Conservation (phyloP, 2,888 invertebrate species). For the Leptopilina drosophilae region DNA sequence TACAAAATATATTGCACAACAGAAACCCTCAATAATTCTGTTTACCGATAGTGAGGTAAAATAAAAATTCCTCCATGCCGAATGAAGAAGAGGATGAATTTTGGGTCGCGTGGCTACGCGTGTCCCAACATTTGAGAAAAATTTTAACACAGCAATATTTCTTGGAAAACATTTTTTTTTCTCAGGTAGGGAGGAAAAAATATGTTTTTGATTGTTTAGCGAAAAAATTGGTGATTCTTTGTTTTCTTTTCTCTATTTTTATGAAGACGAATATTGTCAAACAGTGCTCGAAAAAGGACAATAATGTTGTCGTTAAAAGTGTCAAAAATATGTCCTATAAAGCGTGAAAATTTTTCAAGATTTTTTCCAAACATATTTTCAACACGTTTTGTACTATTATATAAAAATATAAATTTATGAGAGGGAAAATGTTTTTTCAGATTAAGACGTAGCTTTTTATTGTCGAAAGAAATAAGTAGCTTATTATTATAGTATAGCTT, state of each 20-base stretch:
- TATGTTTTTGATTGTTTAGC: neutral
- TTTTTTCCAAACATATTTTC: too few relatives aligned
- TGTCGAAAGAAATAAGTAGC: too few relatives aligned
- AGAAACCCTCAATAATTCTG: slow-evolving; percentile 21
- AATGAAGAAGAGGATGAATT: neutral
- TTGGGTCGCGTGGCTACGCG: slow-evolving; percentile 40
- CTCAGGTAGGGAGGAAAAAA: slow-evolving; percentile 4
- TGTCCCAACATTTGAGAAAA: slow-evolving; percentile 25
- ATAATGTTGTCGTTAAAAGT: neutral
- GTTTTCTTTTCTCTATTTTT: neutral
- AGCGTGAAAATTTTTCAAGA: too few relatives aligned
- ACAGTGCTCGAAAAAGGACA: neutral
- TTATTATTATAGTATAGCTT: too few relatives aligned
- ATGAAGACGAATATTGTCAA: neutral
- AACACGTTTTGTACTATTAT: too few relatives aligned
- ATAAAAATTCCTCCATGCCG: slow-evolving; percentile 2
- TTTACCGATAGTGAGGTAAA: slow-evolving; percentile 39
- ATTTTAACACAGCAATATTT: neutral
- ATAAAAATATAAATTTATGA: too few relatives aligned
- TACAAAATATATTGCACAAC: slow-evolving; percentile 35
- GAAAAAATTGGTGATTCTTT: neutral
- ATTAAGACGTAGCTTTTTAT: too few relatives aligned
- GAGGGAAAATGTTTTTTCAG: too few relatives aligned
- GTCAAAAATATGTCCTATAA: too few relatives aligned
- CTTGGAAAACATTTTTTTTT: neutral